phyloP scores from a whole-genome alignment of 2,113 vertebrate species.

The Telmatochromis bifrenatus region DNA sequence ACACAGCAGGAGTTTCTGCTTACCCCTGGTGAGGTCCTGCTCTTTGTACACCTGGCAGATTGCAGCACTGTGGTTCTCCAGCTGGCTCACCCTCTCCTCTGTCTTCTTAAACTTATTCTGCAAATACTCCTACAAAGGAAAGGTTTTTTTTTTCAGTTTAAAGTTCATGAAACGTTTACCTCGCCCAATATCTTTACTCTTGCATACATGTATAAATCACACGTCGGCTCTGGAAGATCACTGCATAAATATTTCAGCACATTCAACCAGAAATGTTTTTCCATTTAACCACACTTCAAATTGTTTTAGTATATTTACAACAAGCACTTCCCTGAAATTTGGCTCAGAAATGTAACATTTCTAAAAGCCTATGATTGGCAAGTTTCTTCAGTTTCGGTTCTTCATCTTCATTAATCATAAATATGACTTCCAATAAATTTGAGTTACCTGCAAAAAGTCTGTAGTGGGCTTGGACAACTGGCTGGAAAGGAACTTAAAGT shows the following conservation, averaged over 20 bases:
- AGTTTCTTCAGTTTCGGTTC: not conserved
- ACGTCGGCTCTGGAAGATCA: not conserved
- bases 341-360: not conserved
- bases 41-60: conserved; percentile 89
- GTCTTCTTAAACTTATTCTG: conserved; percentile 86
- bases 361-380: not conserved
- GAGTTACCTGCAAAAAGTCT: conserved; percentile 84
- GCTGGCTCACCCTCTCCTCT: conserved; percentile 73
- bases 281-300: not conserved
- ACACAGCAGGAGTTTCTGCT: not conserved
- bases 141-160: fast-evolving
- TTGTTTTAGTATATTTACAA: not conserved
- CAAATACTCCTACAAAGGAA: conserved; percentile 81
- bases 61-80: conserved; percentile 83
- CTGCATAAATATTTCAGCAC: not conserved
- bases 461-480: conserved; percentile 87
- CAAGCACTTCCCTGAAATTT: not conserved
- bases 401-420: not conserved
- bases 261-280: not conserved
- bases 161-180: not conserved
- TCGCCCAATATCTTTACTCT: not conserved
- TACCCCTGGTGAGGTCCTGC: conserved; percentile 88
- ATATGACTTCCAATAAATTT: not conserved
- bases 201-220: not conserved
- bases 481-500: conserved; percentile 83